These are phyloP conservation scores for Eupithecia pulchellata DNA, from an alignment of 2,888 invertebrate genomes.

Conservation along the genomic window DNA sequence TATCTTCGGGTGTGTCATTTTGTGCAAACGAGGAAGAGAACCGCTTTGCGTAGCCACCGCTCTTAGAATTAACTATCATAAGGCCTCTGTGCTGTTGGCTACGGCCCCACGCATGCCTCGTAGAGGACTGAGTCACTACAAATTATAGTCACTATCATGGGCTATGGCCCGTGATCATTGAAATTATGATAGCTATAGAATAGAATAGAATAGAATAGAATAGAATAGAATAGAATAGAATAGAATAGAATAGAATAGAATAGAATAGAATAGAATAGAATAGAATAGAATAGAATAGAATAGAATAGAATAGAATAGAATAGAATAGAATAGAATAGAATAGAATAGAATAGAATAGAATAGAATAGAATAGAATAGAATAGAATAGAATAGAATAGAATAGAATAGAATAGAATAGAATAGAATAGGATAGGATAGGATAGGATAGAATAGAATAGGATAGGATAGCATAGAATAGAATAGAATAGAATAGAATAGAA, in stretches of 20 bases:
- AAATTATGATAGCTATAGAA: too few relatives aligned
- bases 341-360: slow-evolving; percentile 3
- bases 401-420: slow-evolving; percentile 4
- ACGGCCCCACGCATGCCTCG: too few relatives aligned
- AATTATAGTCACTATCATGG: too few relatives aligned
- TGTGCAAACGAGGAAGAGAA: too few relatives aligned
- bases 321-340: slow-evolving; percentile 3
- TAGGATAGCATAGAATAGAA: slow-evolving; percentile 6
- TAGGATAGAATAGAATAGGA: slow-evolving; percentile 3
- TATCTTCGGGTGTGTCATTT: too few relatives aligned
- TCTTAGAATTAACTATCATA: too few relatives aligned
- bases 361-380: slow-evolving; percentile 1
- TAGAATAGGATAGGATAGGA: background rate
- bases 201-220: slow-evolving; percentile 2
- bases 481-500: slow-evolving; percentile 5
- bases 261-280: slow-evolving; percentile 5
- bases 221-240: slow-evolving; percentile 6
- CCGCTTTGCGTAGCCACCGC: too few relatives aligned
- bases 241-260: slow-evolving; percentile 6
- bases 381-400: slow-evolving; percentile 1
- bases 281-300: background rate
- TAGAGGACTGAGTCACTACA: too few relatives aligned
- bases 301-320: background rate
- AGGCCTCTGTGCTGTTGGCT: too few relatives aligned
- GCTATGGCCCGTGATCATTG: too few relatives aligned